These are phyloP conservation scores for Helostoma temminkii DNA, from an alignment of 2,797 vertebrate genomes.

Conservation along the genomic window DNA sequence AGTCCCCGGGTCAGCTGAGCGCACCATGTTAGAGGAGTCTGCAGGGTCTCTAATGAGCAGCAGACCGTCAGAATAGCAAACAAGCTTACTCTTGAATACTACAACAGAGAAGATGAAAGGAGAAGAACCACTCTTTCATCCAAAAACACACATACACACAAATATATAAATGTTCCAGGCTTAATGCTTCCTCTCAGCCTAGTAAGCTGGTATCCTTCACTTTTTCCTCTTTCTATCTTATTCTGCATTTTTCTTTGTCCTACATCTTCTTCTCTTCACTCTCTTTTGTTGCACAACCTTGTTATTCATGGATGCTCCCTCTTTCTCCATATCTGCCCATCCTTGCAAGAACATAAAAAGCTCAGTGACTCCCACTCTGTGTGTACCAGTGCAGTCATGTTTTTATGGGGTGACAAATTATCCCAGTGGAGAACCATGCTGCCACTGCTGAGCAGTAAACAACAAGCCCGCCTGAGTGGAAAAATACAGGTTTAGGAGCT, in stretches of 20 bases:
- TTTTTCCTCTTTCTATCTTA: constrained; percentile 9
- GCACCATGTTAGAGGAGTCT: constrained; percentile 41
- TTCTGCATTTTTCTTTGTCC: constrained; percentile 16
- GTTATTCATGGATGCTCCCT: constrained; percentile 21
- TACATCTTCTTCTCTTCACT: neutral
- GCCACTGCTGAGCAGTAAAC: constrained; percentile 69
- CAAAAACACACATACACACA: constrained; percentile 5
- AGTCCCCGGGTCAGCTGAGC: constrained; percentile 64
- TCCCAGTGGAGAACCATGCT: constrained; percentile 57
- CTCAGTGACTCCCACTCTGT: constrained; percentile 54
- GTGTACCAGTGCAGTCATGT: constrained; percentile 60
- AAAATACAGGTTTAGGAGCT: constrained; percentile 61
- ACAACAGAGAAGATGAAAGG: constrained; percentile 43
- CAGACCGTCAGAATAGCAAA: constrained; percentile 60
- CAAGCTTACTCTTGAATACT: constrained; percentile 41
- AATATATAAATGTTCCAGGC: constrained; percentile 14
- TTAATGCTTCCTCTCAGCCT: constrained; percentile 11
- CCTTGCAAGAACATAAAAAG: constrained; percentile 67
- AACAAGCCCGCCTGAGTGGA: constrained; percentile 67
- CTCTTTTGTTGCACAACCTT: constrained; percentile 35
- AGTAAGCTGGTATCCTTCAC: neutral
- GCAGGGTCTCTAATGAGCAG: constrained; percentile 76
- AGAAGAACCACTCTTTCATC: constrained; percentile 26
- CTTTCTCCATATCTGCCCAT: constrained; percentile 36
- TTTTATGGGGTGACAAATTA: constrained; percentile 77